A percentile compares a stretch with the other conserved stretches of the same genome.
phyloP scores from a whole-genome alignment of 2,113 vertebrate species.

The Callocephalon fimbriatum region DNA sequence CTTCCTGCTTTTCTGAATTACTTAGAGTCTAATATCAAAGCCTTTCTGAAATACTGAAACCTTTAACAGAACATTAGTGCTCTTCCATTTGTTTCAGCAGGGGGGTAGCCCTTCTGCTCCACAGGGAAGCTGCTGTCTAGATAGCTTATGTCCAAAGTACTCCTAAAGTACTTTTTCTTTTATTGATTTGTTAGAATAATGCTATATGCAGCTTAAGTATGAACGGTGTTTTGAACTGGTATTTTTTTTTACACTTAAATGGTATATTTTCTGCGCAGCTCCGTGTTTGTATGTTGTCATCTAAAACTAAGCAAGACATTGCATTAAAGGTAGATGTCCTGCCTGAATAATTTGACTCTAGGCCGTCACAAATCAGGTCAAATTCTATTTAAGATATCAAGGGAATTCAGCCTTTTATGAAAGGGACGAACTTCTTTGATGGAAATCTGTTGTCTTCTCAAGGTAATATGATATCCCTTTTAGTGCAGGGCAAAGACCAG shows the following conservation, averaged over 20 bases:
- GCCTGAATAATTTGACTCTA: neutral
- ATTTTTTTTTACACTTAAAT: neutral
- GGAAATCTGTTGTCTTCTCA: slow-evolving; percentile 19
- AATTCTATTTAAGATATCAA: neutral
- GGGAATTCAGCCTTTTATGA: neutral
- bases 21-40: neutral
- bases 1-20: neutral
- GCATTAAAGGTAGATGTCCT: neutral
- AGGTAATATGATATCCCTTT: slow-evolving; percentile 22
- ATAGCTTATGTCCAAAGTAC: neutral
- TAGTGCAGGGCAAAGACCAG: neutral
- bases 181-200: neutral
- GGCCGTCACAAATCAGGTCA: neutral
- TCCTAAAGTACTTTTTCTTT: neutral
- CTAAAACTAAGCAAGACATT: neutral
- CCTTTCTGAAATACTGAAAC: neutral
- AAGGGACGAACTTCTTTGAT: slow-evolving; percentile 10
- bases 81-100: neutral
- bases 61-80: neutral
- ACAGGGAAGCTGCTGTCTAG: neutral
- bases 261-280: neutral
- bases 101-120: neutral
- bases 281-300: neutral
- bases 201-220: neutral
- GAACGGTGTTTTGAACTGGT: neutral